Conservation (phyloP, 2,113 vertebrate genomes). For the Lophius piscatorius region DNA sequence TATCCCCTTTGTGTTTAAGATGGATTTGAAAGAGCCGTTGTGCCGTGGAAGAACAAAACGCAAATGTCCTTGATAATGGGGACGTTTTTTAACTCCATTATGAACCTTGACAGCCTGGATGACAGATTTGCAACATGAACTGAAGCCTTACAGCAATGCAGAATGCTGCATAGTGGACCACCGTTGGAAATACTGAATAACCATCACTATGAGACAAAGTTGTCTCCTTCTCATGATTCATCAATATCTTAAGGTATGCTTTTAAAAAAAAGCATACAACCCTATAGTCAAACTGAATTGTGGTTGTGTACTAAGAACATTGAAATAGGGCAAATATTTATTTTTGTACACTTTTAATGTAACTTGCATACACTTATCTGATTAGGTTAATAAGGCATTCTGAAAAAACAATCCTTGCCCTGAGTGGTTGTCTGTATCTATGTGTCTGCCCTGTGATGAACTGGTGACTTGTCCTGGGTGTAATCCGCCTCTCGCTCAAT, state of each 20-base stretch:
- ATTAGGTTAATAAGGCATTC: constrained; percentile 37
- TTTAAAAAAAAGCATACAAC: constrained; percentile 20
- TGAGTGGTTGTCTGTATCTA: no score
- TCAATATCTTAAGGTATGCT: constrained; percentile 43
- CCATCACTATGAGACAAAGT: constrained; percentile 52
- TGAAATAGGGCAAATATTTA: constrained; percentile 20
- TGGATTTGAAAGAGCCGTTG: constrained; percentile 66
- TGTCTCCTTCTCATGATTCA: constrained; percentile 24
- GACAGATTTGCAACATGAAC: constrained; percentile 65
- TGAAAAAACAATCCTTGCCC: no score
- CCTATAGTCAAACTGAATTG: constrained; percentile 19
- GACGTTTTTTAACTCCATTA: constrained; percentile 63
- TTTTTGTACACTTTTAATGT: constrained; percentile 29
- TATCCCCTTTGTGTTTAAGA: constrained; percentile 59
- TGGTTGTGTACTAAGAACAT: constrained; percentile 11
- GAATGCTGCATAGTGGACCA: constrained; percentile 64
- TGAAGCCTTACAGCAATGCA: constrained; percentile 60
- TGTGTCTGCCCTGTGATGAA: no score
- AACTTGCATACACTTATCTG: constrained; percentile 55
- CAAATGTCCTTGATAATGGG: constrained; percentile 66
- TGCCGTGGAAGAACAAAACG: constrained; percentile 41
- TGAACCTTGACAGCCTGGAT: constrained; percentile 53
- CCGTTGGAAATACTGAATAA: constrained; percentile 53
- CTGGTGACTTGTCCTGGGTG: no score
- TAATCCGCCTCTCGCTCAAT: no score